phyloP scores from a whole-genome alignment of 2,797 vertebrate genomes.

The Thalassophryne amazonica region DNA sequence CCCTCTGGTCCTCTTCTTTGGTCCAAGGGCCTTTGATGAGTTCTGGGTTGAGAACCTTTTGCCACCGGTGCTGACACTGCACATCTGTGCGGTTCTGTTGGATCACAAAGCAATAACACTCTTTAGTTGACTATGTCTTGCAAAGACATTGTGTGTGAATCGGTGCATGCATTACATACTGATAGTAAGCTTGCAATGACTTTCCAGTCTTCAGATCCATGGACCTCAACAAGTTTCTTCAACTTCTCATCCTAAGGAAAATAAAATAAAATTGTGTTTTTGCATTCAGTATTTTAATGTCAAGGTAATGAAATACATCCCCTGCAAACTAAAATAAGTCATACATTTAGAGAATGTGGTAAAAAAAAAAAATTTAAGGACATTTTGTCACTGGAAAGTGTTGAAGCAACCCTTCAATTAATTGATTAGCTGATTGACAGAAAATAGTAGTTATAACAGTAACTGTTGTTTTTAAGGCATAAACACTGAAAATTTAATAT shows the following conservation, averaged over 20 bases:
- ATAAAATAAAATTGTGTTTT: background rate
- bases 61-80: conserved; percentile 98
- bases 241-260: conserved; percentile 92
- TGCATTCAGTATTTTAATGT: background rate
- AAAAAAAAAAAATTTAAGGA: background rate
- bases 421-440: too few relatives aligned
- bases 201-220: conserved; percentile 99
- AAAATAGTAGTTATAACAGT: too few relatives aligned
- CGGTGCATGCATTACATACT: conserved; percentile 76
- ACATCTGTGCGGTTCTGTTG: conserved; percentile 95
- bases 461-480: too few relatives aligned
- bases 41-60: conserved; percentile 98
- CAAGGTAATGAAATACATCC: background rate
- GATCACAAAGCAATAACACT: background rate
- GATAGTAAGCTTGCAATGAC: conserved; percentile 93
- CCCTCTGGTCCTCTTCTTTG: conserved; percentile 98
- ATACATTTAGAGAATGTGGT: conserved; percentile 1
- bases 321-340: background rate
- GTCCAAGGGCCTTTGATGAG: conserved; percentile 99
- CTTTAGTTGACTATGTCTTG: background rate
- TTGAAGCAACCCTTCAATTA: too few relatives aligned
- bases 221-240: conserved; percentile 94
- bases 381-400: background rate
- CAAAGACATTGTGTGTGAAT: too few relatives aligned
- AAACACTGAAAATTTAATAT: too few relatives aligned